Evolutionary conservation across 2,113 vertebrate species (phyloP).

Genomic region (Meleagris gallopavo): DNA sequence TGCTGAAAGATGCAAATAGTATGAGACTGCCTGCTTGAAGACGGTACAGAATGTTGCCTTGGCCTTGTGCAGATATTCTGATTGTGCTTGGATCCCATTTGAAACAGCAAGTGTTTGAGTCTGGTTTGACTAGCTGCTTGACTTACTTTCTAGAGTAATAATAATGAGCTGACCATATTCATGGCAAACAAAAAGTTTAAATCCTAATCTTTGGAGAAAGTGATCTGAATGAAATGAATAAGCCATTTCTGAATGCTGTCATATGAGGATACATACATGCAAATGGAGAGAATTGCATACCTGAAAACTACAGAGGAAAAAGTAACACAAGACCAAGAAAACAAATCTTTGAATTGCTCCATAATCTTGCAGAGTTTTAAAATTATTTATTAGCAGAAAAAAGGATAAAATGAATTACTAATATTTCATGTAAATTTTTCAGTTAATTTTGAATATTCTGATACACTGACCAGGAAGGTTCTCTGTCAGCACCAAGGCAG

Average conservation of each 20-base stretch:
- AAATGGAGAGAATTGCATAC: background rate
- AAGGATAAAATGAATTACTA: background rate
- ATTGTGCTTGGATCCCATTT: background rate
- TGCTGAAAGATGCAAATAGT: background rate
- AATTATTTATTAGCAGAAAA: background rate
- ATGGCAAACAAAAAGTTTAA: background rate
- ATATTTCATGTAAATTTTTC: background rate
- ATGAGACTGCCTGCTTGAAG: background rate
- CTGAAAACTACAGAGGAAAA: background rate
- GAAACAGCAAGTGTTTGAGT: background rate
- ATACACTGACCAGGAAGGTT: background rate
- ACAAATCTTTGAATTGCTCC: background rate
- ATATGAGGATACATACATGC: rapidly evolving
- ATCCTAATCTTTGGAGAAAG: background rate
- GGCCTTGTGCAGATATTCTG: background rate
- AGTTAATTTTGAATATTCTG: background rate
- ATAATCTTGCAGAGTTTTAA: background rate
- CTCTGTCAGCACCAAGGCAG: background rate
- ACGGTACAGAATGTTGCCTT: background rate
- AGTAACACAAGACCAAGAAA: background rate
- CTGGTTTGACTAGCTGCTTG: background rate
- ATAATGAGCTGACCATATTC: background rate
- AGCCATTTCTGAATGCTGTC: background rate
- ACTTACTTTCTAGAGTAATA: background rate
- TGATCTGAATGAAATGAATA: background rate